phyloP scores from a whole-genome alignment of 2,797 vertebrate species.

The Dallia pectoralis region DNA sequence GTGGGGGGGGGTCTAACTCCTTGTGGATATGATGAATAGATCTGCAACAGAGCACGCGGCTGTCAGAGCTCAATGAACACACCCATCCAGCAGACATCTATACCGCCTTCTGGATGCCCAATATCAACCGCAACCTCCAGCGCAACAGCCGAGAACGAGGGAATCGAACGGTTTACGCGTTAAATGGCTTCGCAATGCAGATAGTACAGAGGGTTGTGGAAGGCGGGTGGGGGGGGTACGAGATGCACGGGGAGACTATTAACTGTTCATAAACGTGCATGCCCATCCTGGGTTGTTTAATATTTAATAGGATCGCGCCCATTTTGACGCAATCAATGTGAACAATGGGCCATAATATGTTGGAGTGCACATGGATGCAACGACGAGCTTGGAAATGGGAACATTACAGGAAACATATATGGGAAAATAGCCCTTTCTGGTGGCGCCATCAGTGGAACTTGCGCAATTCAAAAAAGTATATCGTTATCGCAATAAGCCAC shows the following conservation, averaged over 20 bases:
- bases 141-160: conserved; percentile 55
- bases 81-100: conserved; percentile 72
- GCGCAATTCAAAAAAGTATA: too few relatives aligned
- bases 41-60: conserved; percentile 81
- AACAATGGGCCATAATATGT: conserved; percentile 54
- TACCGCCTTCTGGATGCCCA: conserved; percentile 70
- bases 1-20: conserved; percentile 72
- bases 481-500: too few relatives aligned
- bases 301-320: conserved; percentile 66
- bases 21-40: conserved; percentile 87
- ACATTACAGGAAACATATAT: background rate
- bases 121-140: conserved; percentile 61
- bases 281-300: conserved; percentile 58
- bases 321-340: conserved; percentile 60
- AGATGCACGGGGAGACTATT: conserved; percentile 36
- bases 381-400: background rate
- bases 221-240: conserved; percentile 18
- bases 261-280: conserved; percentile 46
- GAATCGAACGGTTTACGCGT: conserved; percentile 28
- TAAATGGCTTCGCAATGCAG: conserved; percentile 27
- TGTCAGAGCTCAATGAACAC: conserved; percentile 84
- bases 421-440: background rate
- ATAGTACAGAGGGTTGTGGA: conserved; percentile 32
- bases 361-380: conserved; percentile 36
- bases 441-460: background rate